phyloP scores from a whole-genome alignment of 35 echinoderm and acorn worm genomes.

The Diadema setosum region DNA sequence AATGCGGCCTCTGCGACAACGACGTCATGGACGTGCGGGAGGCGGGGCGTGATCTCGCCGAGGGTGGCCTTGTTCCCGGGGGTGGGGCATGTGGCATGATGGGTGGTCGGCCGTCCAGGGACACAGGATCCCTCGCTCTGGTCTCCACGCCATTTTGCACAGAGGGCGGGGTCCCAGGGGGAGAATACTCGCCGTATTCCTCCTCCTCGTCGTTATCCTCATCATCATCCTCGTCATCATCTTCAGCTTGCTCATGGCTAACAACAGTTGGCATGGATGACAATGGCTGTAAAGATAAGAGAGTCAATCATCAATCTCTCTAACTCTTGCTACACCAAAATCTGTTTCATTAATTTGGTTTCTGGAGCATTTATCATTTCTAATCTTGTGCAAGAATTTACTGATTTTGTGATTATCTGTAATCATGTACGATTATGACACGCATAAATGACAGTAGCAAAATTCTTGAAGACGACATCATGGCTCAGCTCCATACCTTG shows the following conservation, averaged over 20 bases:
- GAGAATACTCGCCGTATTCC: background rate
- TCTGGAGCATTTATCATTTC: too few relatives aligned
- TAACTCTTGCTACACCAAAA: too few relatives aligned
- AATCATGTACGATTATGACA: too few relatives aligned
- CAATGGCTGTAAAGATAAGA: slow-evolving; percentile 55
- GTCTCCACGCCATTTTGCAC: background rate
- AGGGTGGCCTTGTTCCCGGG: background rate
- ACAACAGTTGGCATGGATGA: slow-evolving; percentile 82
- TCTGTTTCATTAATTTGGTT: too few relatives aligned
- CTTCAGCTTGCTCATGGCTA: slow-evolving; percentile 48
- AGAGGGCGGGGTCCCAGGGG: background rate
- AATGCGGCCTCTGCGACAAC: slow-evolving; percentile 33
- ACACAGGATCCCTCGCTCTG: background rate
- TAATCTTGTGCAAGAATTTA: too few relatives aligned
- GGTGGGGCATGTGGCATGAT: background rate
- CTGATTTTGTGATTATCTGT: too few relatives aligned
- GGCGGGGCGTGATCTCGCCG: background rate
- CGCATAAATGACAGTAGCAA: too few relatives aligned
- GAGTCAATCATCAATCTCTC: background rate
- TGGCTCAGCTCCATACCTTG: too few relatives aligned
- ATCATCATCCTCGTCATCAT: slow-evolving; percentile 12
- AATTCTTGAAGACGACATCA: too few relatives aligned
- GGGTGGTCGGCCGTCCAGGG: background rate
- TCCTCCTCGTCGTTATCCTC: slow-evolving; percentile 16
- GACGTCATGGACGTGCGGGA: background rate